Conservation (phyloP, 1,140 invertebrate species). For the Arctopsyche grandis region DNA sequence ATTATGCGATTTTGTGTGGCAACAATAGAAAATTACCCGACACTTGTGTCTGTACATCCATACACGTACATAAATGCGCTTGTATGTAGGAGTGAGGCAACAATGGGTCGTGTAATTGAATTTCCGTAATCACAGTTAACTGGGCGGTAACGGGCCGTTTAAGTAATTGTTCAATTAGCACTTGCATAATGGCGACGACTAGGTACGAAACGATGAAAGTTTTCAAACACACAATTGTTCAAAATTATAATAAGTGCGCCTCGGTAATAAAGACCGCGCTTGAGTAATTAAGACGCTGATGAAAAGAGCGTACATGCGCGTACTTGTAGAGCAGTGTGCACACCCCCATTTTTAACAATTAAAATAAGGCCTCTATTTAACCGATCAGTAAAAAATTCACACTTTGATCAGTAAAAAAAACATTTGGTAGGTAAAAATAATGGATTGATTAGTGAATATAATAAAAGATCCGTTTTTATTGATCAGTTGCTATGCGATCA, state of each 20-base stretch:
- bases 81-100: slow-evolving; percentile 16
- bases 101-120: slow-evolving; percentile 53
- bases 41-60: neutral
- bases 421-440: too few species aligned
- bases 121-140: slow-evolving; percentile 51
- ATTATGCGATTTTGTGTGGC: slow-evolving; percentile 25
- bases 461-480: too few species aligned
- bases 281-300: too few species aligned
- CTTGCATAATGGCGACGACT: slow-evolving; percentile 40
- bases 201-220: neutral
- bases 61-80: neutral
- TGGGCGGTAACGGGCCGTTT: slow-evolving; percentile 32
- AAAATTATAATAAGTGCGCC: neutral
- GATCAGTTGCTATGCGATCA: too few species aligned
- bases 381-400: too few species aligned
- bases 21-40: slow-evolving; percentile 29
- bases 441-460: too few species aligned
- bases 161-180: slow-evolving; percentile 51
- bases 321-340: too few species aligned
- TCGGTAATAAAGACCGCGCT: too few species aligned
- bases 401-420: too few species aligned
- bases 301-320: too few species aligned
- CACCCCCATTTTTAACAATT: too few species aligned
- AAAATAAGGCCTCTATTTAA: too few species aligned
- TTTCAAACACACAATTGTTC: slow-evolving; percentile 15